phyloP scores from a whole-genome alignment of 2,888 invertebrate species.

The Nineta flava region DNA sequence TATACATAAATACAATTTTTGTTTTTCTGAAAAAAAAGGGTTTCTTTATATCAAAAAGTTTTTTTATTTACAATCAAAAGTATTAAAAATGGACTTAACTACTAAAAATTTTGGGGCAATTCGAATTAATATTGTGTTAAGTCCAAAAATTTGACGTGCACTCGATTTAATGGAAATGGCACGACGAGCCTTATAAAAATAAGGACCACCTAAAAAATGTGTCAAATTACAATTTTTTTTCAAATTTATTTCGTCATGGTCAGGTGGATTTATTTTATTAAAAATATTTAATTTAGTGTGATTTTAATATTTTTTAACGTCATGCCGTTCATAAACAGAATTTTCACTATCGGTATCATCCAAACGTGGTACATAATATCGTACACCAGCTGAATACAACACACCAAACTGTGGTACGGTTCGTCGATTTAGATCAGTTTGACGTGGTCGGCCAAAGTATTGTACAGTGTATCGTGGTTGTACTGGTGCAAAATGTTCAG shows the following conservation, averaged over 20 bases:
- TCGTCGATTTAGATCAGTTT: constrained; percentile 9
- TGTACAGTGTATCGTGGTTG: constrained; percentile 13
- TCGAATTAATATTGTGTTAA: no score
- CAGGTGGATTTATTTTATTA: neutral
- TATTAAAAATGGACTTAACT: no score
- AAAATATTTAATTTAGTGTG: constrained; percentile 5
- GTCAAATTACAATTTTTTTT: neutral
- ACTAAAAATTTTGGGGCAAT: no score
- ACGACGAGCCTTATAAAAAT: neutral
- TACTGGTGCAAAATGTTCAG: constrained; percentile 23
- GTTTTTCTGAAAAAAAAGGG: no score
- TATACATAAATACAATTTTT: no score
- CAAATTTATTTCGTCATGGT: neutral
- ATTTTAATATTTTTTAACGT: constrained; percentile 19
- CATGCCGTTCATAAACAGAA: constrained; percentile 24
- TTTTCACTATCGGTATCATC: constrained; percentile 20
- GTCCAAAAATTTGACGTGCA: no score
- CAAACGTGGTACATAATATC: constrained; percentile 27
- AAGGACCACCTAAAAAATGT: neutral
- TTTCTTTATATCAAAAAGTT: no score
- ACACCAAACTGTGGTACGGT: constrained; percentile 26
- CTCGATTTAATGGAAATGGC: neutral
- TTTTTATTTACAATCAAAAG: no score
- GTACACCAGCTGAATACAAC: constrained; percentile 25
- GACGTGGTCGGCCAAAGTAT: constrained; percentile 10